These are phyloP conservation scores for Austrolebias charrua DNA, from an alignment of 2,797 vertebrate genomes.

Conservation along the genomic window DNA sequence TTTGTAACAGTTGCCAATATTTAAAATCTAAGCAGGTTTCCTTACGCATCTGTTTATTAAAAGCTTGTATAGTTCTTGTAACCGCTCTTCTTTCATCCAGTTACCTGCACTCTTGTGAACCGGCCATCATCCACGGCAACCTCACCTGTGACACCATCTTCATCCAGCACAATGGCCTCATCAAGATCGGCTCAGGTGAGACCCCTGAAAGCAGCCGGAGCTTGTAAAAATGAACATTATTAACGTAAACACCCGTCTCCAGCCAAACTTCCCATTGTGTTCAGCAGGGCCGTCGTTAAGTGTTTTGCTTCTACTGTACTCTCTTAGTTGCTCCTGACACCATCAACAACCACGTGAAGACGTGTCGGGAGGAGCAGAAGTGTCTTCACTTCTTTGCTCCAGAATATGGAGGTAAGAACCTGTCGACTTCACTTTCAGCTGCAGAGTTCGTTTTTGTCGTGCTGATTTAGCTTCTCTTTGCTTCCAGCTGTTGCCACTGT, in stretches of 20 bases:
- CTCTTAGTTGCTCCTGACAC: conserved; percentile 93
- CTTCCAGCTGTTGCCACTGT: conserved; percentile 91
- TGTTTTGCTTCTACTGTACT: conserved; percentile 21
- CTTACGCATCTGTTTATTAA: neutral
- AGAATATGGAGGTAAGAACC: conserved; percentile 89
- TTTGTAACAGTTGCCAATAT: no score
- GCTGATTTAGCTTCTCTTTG: conserved; percentile 27
- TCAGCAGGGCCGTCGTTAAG: neutral
- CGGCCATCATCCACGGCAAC: conserved; percentile 97
- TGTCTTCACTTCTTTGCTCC: conserved; percentile 99
- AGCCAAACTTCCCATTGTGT: no score
- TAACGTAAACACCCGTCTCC: no score
- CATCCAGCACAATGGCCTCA: conserved; percentile 98
- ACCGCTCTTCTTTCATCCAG: conserved; percentile 62
- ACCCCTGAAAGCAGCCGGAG: neutral
- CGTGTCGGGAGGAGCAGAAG: conserved; percentile 97
- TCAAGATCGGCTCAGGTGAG: conserved; percentile 97
- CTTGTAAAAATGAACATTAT: neutral
- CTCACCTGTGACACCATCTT: conserved; percentile 99
- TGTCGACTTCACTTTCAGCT: neutral
- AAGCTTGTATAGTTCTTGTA: neutral
- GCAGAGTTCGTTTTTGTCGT: conserved; percentile 3
- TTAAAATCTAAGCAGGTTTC: neutral
- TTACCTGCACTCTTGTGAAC: conserved; percentile 97
- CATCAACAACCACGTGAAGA: conserved; percentile 99